phyloP scores from a whole-genome alignment of 2,113 vertebrate species.

The Scomber colias region DNA sequence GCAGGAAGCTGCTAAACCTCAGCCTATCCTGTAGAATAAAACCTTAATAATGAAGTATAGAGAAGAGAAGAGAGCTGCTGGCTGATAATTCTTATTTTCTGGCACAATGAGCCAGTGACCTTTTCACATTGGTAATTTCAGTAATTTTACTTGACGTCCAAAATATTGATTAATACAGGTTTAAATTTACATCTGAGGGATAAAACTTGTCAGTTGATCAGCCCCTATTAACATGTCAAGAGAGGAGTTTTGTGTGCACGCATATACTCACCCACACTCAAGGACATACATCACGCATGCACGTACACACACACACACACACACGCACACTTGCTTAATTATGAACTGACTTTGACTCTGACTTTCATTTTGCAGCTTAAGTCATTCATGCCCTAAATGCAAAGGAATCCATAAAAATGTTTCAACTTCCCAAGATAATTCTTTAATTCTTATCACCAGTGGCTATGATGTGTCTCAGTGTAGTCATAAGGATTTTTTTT shows the following conservation, averaged over 20 bases:
- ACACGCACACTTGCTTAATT: constrained; percentile 53
- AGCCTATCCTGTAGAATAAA: background rate
- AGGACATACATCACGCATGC: constrained; percentile 21
- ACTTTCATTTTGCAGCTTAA: constrained; percentile 70
- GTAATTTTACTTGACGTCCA: background rate
- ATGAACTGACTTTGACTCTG: constrained; percentile 66
- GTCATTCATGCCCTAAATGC: constrained; percentile 56
- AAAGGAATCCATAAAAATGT: constrained; percentile 53
- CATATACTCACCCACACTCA: constrained; percentile 6
- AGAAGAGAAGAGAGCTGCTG: background rate
- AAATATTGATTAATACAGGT: constrained; percentile 19
- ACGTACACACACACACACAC: background rate
- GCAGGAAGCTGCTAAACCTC: background rate
- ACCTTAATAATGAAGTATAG: background rate
- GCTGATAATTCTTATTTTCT: background rate
- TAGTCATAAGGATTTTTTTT: constrained; percentile 23
- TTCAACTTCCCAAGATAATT: constrained; percentile 45
- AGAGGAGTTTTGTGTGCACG: background rate
- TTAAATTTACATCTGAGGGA: constrained; percentile 21
- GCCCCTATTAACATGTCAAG: constrained; percentile 19
- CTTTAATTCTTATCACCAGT: constrained; percentile 51
- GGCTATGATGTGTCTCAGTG: constrained; percentile 39
- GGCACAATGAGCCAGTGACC: background rate
- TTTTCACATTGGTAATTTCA: constrained; percentile 4
- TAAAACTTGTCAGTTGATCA: constrained; percentile 6